A percentile compares a stretch with the other conserved stretches of the same genome.
phyloP scores from a whole-genome alignment of 2,113 vertebrate genomes.

The Theropithecus gelada region DNA sequence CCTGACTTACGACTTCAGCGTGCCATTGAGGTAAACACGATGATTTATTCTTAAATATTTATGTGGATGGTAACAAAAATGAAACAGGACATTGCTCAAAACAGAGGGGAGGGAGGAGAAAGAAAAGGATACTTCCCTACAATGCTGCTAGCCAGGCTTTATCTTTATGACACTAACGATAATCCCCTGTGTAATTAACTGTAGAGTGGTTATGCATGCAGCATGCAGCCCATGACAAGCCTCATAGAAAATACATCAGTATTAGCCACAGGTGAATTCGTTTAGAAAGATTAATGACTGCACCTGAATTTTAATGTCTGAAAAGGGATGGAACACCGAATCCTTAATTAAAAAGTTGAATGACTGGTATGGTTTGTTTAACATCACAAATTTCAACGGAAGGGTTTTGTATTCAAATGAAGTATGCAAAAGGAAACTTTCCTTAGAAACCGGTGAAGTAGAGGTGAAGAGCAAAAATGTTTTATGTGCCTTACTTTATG shows the following conservation, averaged over 20 bases:
- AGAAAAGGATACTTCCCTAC: slow-evolving; percentile 70
- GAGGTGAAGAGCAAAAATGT: slow-evolving; percentile 85
- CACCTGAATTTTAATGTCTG: slow-evolving; percentile 93
- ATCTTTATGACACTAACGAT: slow-evolving; percentile 89
- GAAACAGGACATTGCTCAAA: slow-evolving; percentile 84
- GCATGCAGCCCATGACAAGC: slow-evolving; percentile 90
- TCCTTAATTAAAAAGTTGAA: slow-evolving; percentile 93
- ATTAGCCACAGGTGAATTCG: slow-evolving; percentile 94
- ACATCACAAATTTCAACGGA: slow-evolving; percentile 87
- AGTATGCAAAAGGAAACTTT: slow-evolving; percentile 84
- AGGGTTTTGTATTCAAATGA: slow-evolving; percentile 88
- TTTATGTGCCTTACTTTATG: slow-evolving; percentile 85
- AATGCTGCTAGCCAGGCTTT: slow-evolving; percentile 86
- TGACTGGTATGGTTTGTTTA: slow-evolving; percentile 92
- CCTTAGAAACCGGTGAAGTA: slow-evolving; percentile 80
- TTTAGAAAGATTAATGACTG: slow-evolving; percentile 94
- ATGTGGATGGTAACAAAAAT: slow-evolving; percentile 84
- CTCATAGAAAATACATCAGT: slow-evolving; percentile 93
- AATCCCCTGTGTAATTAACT: slow-evolving; percentile 94
- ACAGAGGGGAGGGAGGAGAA: slow-evolving; percentile 53
- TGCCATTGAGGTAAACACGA: slow-evolving; percentile 72
- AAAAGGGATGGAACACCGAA: slow-evolving; percentile 90
- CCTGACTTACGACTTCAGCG: slow-evolving; percentile 61
- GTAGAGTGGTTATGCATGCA: slow-evolving; percentile 88
- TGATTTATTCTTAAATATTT: slow-evolving; percentile 82